Evolutionary conservation across 2,888 invertebrate genomes (phyloP).

Genomic region (Brachylomia viminalis): DNA sequence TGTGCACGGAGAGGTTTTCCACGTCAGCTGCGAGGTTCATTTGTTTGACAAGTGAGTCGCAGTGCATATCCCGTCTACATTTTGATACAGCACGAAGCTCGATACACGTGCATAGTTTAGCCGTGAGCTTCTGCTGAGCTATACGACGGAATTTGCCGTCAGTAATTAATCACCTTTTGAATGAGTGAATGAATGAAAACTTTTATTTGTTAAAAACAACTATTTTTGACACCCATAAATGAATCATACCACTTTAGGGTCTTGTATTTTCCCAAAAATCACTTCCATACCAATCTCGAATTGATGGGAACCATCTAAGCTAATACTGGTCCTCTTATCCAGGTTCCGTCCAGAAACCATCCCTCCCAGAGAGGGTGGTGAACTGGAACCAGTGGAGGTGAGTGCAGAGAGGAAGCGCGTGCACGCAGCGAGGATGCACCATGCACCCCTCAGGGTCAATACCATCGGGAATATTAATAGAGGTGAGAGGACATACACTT

Average conservation of each 20-base stretch:
- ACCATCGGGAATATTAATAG: conserved; percentile 85
- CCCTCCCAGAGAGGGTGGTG: conserved; percentile 58
- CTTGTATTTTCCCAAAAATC: background rate
- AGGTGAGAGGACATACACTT: conserved; percentile 66
- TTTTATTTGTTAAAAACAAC: background rate
- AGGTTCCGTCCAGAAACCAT: conserved; percentile 67
- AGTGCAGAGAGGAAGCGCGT: conserved; percentile 85
- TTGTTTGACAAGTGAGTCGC: background rate
- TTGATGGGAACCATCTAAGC: background rate
- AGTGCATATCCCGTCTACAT: background rate
- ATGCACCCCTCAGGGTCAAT: conserved; percentile 73
- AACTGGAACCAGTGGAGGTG: conserved; percentile 77
- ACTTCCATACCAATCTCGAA: background rate
- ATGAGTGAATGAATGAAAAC: background rate
- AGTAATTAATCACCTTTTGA: background rate
- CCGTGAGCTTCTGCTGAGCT: background rate
- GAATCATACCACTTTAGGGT: too few species aligned
- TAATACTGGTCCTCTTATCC: background rate
- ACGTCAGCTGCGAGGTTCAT: background rate
- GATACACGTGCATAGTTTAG: background rate
- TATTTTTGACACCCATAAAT: background rate
- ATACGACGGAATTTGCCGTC: background rate
- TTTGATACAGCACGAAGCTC: background rate
- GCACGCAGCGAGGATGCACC: conserved; percentile 79
- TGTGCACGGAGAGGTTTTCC: background rate